Conservation (phyloP, 2,888 invertebrate species). For the Mycogona germanica region DNA sequence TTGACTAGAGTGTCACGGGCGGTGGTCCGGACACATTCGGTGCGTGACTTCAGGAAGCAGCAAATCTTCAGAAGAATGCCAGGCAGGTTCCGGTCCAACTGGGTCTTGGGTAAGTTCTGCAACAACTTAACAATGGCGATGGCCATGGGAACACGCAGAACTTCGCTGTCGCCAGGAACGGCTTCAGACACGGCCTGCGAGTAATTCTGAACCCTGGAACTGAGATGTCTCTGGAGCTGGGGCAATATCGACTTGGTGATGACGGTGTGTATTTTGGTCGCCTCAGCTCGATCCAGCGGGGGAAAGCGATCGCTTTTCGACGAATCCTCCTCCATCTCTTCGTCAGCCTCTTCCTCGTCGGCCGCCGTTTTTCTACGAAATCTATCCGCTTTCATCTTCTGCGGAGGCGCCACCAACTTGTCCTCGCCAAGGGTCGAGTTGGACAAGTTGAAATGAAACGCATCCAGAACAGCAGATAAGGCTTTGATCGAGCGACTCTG, state of each 20-base stretch:
- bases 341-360: slow-evolving; percentile 2
- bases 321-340: slow-evolving; percentile 28
- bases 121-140: slow-evolving; percentile 83
- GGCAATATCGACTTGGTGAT: slow-evolving; percentile 62
- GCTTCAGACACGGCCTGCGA: too few relatives aligned
- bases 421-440: too few relatives aligned
- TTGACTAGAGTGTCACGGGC: slow-evolving; percentile 87
- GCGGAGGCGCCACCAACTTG: too few relatives aligned
- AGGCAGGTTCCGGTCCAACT: slow-evolving; percentile 62
- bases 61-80: slow-evolving; percentile 81
- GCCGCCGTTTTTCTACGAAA: not conserved
- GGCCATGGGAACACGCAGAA: slow-evolving; percentile 80
- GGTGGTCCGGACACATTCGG: slow-evolving; percentile 70
- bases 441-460: slow-evolving; percentile 90
- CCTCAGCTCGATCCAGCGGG: slow-evolving; percentile 30
- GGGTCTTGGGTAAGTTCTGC: slow-evolving; percentile 64
- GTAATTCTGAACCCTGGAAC: too few relatives aligned
- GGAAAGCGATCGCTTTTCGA: slow-evolving; percentile 10
- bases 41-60: slow-evolving; percentile 75
- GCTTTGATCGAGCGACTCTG: too few relatives aligned
- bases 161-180: slow-evolving; percentile 52
- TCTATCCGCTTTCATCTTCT: slow-evolving; percentile 34
- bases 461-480: slow-evolving; percentile 58
- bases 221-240: too few relatives aligned
- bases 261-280: slow-evolving; percentile 58